A percentile compares a stretch with the other conserved stretches of the same genome.
Conservation (phyloP, 1,140 invertebrate genomes). For the Pentalonia nigronervosa region DNA sequence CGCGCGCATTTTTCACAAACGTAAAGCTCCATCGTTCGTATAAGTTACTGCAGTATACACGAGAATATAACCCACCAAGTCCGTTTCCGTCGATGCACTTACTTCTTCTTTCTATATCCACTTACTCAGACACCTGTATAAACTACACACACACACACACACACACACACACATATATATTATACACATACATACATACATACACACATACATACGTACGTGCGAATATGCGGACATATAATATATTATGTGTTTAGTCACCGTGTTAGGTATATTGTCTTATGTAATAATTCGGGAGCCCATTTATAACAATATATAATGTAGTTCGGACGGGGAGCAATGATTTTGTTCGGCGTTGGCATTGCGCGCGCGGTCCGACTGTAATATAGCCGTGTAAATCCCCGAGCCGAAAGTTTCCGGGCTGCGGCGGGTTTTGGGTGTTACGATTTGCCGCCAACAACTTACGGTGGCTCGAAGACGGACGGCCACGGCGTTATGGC, state of each 20-base stretch:
- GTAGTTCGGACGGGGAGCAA: neutral
- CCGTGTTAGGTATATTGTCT: neutral
- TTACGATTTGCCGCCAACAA: neutral
- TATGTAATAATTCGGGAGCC: neutral
- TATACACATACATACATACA: too few relatives aligned
- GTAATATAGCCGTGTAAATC: neutral
- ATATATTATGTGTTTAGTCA: neutral
- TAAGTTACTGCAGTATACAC: neutral
- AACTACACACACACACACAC: too few relatives aligned
- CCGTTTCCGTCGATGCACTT: neutral
- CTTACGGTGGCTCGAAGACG: neutral
- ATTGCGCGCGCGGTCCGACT: neutral
- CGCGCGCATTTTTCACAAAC: neutral
- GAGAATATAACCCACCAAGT: neutral
- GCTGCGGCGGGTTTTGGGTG: neutral
- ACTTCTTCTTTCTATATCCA: neutral
- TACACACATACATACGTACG: too few relatives aligned
- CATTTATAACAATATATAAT: slow-evolving; percentile 1
- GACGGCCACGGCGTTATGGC: neutral
- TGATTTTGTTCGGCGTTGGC: neutral
- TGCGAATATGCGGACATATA: neutral
- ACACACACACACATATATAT: too few relatives aligned
- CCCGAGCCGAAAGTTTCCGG: neutral
- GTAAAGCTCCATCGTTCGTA: neutral
- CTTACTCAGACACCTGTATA: neutral